These are phyloP conservation scores for Neogobius melanostomus DNA, from an alignment of 2,113 vertebrate species.

Conservation along the genomic window DNA sequence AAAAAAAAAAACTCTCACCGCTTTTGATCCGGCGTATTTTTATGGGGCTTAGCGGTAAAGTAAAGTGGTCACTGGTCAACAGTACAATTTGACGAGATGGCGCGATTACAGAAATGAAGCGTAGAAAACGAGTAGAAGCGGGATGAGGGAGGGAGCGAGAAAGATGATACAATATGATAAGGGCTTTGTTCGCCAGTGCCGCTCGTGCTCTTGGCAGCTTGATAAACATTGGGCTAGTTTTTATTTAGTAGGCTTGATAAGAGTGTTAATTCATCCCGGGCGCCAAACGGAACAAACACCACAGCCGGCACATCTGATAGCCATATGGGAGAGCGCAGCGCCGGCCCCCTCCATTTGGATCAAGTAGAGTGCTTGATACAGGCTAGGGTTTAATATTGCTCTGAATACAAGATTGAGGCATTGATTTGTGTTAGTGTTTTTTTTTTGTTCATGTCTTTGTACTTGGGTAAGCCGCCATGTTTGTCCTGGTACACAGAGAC, in stretches of 20 bases:
- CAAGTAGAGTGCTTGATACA: not conserved
- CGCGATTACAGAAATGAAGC: conserved; percentile 68
- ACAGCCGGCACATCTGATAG: conserved; percentile 22
- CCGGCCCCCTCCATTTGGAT: not conserved
- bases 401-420: no score
- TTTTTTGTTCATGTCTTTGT: no score
- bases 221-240: conserved; percentile 61
- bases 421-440: no score
- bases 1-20: not conserved
- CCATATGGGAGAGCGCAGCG: conserved; percentile 3
- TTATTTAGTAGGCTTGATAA: conserved; percentile 62
- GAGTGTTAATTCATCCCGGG: conserved; percentile 42
- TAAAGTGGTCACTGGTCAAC: conserved; percentile 20
- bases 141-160: conserved; percentile 19
- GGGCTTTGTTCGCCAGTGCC: conserved; percentile 51
- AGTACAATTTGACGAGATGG: conserved; percentile 49
- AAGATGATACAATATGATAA: conserved; percentile 54
- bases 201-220: conserved; percentile 54
- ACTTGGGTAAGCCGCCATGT: no score
- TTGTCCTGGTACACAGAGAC: no score
- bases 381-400: not conserved
- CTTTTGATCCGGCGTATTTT: conserved; percentile 24
- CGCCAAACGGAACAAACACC: conserved; percentile 55
- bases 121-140: conserved; percentile 54
- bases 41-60: conserved; percentile 8